Evolutionary conservation across 2,113 vertebrate genomes (phyloP), one percentile per base, ranked within the genome.

Genomic region (Plecturocebus donacophilus): DNA sequence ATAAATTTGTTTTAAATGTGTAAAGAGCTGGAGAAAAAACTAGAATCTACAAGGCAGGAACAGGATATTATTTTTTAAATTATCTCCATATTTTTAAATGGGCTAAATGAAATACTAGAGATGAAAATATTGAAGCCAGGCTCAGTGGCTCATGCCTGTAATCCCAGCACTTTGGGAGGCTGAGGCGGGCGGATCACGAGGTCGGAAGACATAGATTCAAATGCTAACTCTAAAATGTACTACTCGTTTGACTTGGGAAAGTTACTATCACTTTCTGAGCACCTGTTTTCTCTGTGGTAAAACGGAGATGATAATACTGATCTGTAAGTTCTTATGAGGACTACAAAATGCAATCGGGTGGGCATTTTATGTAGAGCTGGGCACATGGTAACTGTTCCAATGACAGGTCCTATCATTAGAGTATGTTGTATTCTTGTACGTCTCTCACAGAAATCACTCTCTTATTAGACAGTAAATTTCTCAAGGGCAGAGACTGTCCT

Each of bases 1-100:
- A 68, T 19, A 75, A 25, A 25, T 84, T 49, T 77, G 14, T 85
- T n/a, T 90, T 32, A 61, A 94, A 38, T 82, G 5, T 54, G 21
- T 70, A 76, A 93, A 76, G 42, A 35, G 23, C 40, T 66, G 54
- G 84, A 77, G 49, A 77, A 81, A 97, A 21, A 90, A 91, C n/a
- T 13, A 84, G 13, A 75, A 68, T 49, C 3, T 35, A 64, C 77
- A 70, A 73, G 25, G 8, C 2, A 32, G 92, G 47, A 54, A 83
- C 0, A 71, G 13, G 42, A 64, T 7, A 54, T 32, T 42, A 47
- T 66, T 13, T 42, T 1, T 3, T 10, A 5, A 27, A 71, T 14
- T 40, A 83, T 47, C 38, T 49, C 38, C n/a, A n/a, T 58, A 58
- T 77, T 95, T 93, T 40, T 91, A 75, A 87, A 52, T 56, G 61